Evolutionary conservation across 2,888 invertebrate genomes (phyloP), one percentile per base, ranked within the genome.

Genomic region (Brenthis hecate): DNA sequence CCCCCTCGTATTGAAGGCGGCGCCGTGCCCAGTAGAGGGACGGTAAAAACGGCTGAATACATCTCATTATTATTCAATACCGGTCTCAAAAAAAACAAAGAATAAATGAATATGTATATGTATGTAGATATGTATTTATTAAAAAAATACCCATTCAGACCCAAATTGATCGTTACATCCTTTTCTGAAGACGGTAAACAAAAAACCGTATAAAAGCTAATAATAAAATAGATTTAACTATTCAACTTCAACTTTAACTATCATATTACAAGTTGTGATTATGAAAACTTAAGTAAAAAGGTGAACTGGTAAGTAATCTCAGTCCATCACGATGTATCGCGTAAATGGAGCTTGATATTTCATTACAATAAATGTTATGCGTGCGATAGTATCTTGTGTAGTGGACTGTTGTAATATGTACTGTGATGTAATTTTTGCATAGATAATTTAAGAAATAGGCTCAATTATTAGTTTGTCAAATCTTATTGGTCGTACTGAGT

Each of bases 341-440:
- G 80, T 85, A 87, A 88, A 88, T 89, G 86, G 88, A 88, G 85
- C 85, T 78, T 84, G 84, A 81, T 85, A 84, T 87, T 86, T 82
- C 81, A 78, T 80, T 80, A 73, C 73, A 77, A 72, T 75, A 76
- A 79, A 76, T 75, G 76, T 74, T 73, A 75, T 76, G 66, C 69
- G 63, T 71, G 57, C 63, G 69, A 73, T 69, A 65, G 53, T 67
- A 69, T 73, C 71, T 65, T n/a, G 63, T 47, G 13, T 36, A 56
- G 48, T 66, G 55, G 58, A 58, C 48, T 54, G 68, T 63, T 63
- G 61, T 65, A 68, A 53, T 48, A 54, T 6, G 51, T 51, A 56
- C 19, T 23, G 58, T 68, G 51, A 56, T 51, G 68, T 32, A 68
- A 68, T 51, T 60, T 56, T 66, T 66, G 56, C 68, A 68, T 58